phyloP scores from a whole-genome alignment of 2,888 invertebrate genomes.

The Candidula unifasciata region DNA sequence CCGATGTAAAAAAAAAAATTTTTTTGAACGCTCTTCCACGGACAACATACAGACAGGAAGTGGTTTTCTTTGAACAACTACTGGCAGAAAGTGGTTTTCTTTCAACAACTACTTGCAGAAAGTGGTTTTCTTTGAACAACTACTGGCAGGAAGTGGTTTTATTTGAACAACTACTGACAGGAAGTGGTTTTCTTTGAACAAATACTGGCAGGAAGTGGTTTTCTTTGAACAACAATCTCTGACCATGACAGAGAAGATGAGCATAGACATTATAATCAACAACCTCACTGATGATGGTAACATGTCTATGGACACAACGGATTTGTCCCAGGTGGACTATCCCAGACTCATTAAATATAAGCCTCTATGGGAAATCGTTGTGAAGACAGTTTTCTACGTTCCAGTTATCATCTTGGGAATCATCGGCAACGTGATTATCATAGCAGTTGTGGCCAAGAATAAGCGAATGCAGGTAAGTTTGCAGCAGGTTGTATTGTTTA shows the following conservation, averaged over 20 bases:
- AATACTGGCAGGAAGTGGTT: no score
- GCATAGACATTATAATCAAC: neutral
- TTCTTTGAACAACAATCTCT: neutral
- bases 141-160: no score
- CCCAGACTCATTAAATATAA: constrained; percentile 57
- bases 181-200: no score
- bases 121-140: no score
- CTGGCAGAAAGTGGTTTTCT: no score
- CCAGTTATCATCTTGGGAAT: constrained; percentile 66
- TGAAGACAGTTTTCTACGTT: constrained; percentile 65
- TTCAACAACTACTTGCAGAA: no score
- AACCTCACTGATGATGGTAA: neutral
- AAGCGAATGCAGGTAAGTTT: constrained; percentile 63
- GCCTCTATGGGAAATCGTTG: constrained; percentile 65
- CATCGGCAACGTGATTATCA: constrained; percentile 69
- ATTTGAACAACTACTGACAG: no score
- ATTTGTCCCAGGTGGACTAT: constrained; percentile 57
- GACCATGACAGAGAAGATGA: neutral
- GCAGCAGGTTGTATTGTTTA: no score
- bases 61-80: no score
- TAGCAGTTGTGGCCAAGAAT: constrained; percentile 67
- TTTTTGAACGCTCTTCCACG: no score
- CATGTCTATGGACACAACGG: constrained; percentile 4
- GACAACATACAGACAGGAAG: no score
- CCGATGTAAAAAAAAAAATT: no score